Base-by-base conservation (phyloP, 2,113 vertebrate species). In the Tretioscincus oriximinensis region DNA sequence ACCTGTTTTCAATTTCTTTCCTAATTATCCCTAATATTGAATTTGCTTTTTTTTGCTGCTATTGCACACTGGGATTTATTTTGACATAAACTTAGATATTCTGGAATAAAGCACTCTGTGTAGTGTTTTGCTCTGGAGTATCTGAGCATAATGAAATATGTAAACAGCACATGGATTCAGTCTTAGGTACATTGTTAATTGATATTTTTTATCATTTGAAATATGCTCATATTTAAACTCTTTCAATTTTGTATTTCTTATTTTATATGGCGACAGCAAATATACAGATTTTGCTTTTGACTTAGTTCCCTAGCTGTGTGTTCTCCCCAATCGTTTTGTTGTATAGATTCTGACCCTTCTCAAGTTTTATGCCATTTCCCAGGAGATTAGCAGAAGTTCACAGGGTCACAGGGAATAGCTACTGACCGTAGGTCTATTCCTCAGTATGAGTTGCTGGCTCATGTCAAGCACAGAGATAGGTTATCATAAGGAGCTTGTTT, bases 401-500 rank as follows among this genome's bases (percentile, higher is more conserved):
- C 51, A 61, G 29, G 24, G 77, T 78, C n/a, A 29, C 47, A 63
- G 54, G 66, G 35, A n/a, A 7, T 82, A 83, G 73, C 35, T 84
- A 84, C 29, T 1, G 41, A 77, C 51, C 29, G 60, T 1, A 6
- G 24, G 26, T 81, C 76, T 47, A 16, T 47, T 26, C 45, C 69
- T 1, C 72, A 58, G 81, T 68, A n/a, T 81, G 84, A 82, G 41
- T 80, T 86, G 49, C 47, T 63, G 79, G 28, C 28, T 78, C 74
- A 45, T 64, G 54, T 47, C 49, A 73, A 41, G 63, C 31, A 64
- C 2, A 71, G 49, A 87, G 84, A 76, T 83, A 85, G 78, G 67
- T 85, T 90, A 82, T 89, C 86, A 77, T 71, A 73, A 54, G 2
- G 45, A 76, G 81, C 80, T 87, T 82, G 24, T 83, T 63, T 89